These are phyloP conservation scores for Neodiprion virginianus DNA, from an alignment of 1,140 invertebrate species.

Conservation along the genomic window DNA sequence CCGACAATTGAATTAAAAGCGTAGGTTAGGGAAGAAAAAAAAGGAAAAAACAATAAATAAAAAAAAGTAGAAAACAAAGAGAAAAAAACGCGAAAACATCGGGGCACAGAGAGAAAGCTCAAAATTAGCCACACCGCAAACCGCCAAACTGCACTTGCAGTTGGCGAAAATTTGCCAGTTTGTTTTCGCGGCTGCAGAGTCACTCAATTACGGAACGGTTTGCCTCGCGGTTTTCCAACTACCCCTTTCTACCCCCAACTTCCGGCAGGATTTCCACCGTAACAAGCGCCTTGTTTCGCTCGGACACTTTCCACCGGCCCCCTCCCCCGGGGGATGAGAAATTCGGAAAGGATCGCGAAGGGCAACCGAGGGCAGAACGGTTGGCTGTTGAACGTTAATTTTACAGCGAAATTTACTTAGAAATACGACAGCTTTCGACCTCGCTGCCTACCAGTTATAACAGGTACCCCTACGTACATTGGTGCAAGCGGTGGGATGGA, in stretches of 20 bases:
- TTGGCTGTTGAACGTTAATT: constrained; percentile 25
- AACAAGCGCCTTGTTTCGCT: background rate
- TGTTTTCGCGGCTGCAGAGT: background rate
- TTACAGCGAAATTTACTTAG: constrained; percentile 34
- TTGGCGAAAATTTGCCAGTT: background rate
- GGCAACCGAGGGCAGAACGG: constrained; percentile 2
- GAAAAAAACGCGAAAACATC: too few species aligned
- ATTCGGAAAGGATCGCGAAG: constrained; percentile 18
- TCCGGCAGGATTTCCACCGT: background rate
- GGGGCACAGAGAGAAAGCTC: too few species aligned
- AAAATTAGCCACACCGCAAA: too few species aligned
- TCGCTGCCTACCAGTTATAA: background rate
- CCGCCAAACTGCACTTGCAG: too few species aligned
- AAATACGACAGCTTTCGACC: constrained; percentile 24
- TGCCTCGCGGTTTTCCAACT: background rate
- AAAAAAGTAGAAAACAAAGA: too few species aligned
- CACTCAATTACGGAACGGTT: constrained; percentile 1
- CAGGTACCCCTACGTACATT: too few species aligned
- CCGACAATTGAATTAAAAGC: too few species aligned
- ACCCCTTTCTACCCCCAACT: background rate
- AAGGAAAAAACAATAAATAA: too few species aligned
- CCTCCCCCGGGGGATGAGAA: background rate
- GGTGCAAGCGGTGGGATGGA: too few species aligned
- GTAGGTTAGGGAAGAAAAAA: too few species aligned
- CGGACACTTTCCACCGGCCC: background rate